Evolutionary conservation across 2,797 vertebrate genomes (phyloP), one percentile per base, ranked within the genome.

Genomic region (Malacoraja senta): DNA sequence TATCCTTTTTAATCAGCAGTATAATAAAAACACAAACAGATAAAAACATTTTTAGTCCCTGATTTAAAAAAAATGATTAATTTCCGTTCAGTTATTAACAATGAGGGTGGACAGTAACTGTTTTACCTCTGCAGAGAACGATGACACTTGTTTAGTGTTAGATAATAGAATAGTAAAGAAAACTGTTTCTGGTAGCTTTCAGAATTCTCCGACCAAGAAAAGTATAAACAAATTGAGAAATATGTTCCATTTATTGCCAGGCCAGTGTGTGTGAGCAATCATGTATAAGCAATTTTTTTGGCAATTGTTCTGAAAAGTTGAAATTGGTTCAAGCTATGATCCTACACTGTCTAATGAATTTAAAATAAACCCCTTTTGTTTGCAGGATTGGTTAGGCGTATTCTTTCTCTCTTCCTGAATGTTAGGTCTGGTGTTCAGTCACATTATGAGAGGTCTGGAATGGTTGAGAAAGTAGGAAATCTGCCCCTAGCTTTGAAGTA

Each of bases 91-190:
- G 84, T 65, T 88, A 32, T 68, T 21, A 63, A 88, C 63, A 88
- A 88, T 88, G 84, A 88, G 61, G 9, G 61, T 88, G 32, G 63
- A 10, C n/a, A 9, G 84, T 65, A 68, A 68, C 84, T 88, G 84
- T 32, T 88, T 88, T 68, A 68, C 68, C 35, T 88, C 84, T 68
- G 32, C n/a, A 88, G 9, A 88, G n/a, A 88, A 88, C 32, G 84
- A 88, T 88, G 84, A 68, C 84, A 88, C 68, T 88, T 88, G 84
- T 88, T 88, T 88, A 68, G 63, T 68, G 63, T 68, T 32, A 35
- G 84, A 68, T 68, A 88, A 88, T 32, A 88, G 84, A 17, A 35
- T 35, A 88, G 63, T 21, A 88, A 88, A 17, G 84, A n/a, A 68
- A 68, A 24, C 84, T 68, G 84, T 88, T 68, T 19, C 84, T 88